Conservation (phyloP, 2,113 vertebrate genomes). For the Daphoenositta chrysoptera region DNA sequence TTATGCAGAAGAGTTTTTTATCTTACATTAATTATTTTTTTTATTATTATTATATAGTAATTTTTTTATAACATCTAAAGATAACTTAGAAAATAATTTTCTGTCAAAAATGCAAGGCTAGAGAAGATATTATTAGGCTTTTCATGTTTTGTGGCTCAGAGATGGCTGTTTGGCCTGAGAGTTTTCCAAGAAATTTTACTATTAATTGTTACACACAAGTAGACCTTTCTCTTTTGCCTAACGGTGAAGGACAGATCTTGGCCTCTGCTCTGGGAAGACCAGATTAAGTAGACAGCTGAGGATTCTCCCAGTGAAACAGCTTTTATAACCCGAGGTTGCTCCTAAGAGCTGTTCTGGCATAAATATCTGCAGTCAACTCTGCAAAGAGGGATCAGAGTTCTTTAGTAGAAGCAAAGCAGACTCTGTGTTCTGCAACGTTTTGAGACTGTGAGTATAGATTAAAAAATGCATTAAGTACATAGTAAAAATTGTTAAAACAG, state of each 20-base stretch:
- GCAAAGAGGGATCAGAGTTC: neutral
- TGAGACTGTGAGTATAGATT: neutral
- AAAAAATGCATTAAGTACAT: neutral
- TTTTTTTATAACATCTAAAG: neutral
- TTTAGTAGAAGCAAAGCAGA: neutral
- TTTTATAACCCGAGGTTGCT: neutral
- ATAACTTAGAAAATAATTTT: neutral
- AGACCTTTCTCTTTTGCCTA: neutral
- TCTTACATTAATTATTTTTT: neutral
- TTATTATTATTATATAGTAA: neutral
- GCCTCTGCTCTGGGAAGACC: neutral
- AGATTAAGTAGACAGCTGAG: neutral
- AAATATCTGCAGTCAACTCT: neutral
- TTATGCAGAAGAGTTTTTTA: slow-evolving; percentile 34
- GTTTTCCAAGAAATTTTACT: neutral
- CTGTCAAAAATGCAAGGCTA: neutral
- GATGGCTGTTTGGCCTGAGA: neutral
- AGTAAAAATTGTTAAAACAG: neutral
- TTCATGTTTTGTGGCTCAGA: neutral
- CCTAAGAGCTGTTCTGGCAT: neutral
- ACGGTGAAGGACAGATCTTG: slow-evolving; percentile 4
- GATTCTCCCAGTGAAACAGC: neutral
- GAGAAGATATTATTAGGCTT: neutral
- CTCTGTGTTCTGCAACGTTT: neutral
- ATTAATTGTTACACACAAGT: neutral